phyloP scores from a whole-genome alignment of 2,888 invertebrate species.

The Drosophila lutescens region DNA sequence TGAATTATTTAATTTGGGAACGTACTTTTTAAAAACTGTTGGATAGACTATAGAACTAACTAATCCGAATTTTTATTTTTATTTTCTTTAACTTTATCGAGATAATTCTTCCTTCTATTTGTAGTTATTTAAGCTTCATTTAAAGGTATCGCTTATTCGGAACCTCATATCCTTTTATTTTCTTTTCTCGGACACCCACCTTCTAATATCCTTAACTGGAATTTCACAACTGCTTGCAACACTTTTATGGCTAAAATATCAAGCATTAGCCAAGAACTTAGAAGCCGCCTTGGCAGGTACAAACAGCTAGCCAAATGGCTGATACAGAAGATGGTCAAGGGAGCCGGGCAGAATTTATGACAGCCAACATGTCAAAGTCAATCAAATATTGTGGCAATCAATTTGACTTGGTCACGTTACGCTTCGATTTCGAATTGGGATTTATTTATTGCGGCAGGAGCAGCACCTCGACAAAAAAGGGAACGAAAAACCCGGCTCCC shows the following conservation, averaged over 20 bases:
- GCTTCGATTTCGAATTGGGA: constrained; percentile 60
- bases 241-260: constrained; percentile 46
- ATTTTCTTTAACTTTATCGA: too few species aligned
- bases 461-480: constrained; percentile 11
- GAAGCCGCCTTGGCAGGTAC: constrained; percentile 16
- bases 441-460: constrained; percentile 73
- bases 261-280: constrained; percentile 8
- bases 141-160: background rate
- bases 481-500: background rate
- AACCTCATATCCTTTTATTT: background rate
- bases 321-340: constrained; percentile 12
- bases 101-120: too few species aligned
- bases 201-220: background rate
- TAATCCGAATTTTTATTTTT: too few species aligned
- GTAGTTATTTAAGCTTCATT: background rate
- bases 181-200: background rate
- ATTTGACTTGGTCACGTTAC: constrained; percentile 72
- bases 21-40: too few species aligned
- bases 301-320: constrained; percentile 6
- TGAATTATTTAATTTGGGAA: too few species aligned
- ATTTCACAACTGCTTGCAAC: constrained; percentile 37
- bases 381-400: constrained; percentile 82
- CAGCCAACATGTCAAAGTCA: constrained; percentile 83
- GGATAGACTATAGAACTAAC: too few species aligned
- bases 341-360: constrained; percentile 71